Base-by-base conservation (phyloP, 2,797 vertebrate genomes). In the Cetoscarus ocellatus region DNA sequence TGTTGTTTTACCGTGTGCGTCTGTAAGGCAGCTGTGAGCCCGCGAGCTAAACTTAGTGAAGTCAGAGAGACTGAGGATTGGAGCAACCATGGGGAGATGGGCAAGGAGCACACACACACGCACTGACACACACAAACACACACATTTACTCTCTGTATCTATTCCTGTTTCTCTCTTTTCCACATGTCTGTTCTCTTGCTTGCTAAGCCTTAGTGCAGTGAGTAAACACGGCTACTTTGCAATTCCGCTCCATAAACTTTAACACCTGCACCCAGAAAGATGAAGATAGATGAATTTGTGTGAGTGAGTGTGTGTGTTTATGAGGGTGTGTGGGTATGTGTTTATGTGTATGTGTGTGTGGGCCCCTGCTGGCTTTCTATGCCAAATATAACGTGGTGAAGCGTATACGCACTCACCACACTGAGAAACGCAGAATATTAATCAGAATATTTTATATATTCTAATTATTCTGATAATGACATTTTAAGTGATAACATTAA, bases 201-300 rank as follows among this genome's bases (percentile, higher is more conserved):
- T 54, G 50, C 73, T 67, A 75, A 86, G 65, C 76, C 77, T 75
- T 65, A 54, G 61, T 83, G 76, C 83, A 61, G 62, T 67, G 73
- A 85, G 71, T 92, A 87, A 92, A 90, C 67, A 84, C 18, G 38
- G 68, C 69, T 80, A 79, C 79, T 88, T 86, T 90, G 76, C 73
- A 89, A 78, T 93, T 91, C 86, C 61, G 91, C 91, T 93, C 89
- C 85, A 93, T 90, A 92, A 89, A 92, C 77, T 87, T 71, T 83
- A 84, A 85, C 90, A 90, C 90, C 91, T 92, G 90, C 81, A 85
- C 78, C 86, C 74, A 86, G 80, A 87, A 74, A 53, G 67, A 67
- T 10, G 69, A 60, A 57, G 80, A 87, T 75, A 50, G 67, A 67
- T 10, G 69, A 60, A 57, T 74, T 10, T 54, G 45, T 66, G 73